A percentile compares a stretch with the other conserved stretches of the same genome.
phyloP scores from a whole-genome alignment of 2,797 vertebrate species.

The Ptychobarbus kaznakovi region DNA sequence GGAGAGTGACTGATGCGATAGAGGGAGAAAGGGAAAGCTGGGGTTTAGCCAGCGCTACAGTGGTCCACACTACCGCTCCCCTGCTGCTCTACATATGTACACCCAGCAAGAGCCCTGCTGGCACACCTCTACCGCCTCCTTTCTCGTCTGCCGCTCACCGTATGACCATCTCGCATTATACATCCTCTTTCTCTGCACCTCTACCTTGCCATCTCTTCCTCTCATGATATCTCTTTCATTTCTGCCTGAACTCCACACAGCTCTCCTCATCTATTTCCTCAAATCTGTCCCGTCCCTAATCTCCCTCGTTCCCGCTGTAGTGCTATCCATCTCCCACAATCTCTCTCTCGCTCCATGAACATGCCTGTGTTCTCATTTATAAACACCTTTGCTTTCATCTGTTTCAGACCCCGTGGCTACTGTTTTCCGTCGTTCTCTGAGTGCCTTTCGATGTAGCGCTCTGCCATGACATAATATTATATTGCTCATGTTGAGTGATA shows the following conservation, averaged over 20 bases:
- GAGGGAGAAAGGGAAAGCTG: conserved; percentile 73
- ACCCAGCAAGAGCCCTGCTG: conserved; percentile 78
- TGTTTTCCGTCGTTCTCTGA: conserved; percentile 54
- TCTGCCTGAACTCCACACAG: conserved; percentile 37
- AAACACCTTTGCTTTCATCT: conserved; percentile 47
- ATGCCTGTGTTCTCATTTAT: conserved; percentile 45
- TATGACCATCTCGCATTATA: conserved; percentile 19
- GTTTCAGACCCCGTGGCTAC: conserved; percentile 68
- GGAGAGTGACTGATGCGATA: conserved; percentile 81
- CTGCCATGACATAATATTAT: conserved; percentile 13
- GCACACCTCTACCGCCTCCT: conserved; percentile 54
- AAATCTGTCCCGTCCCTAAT: conserved; percentile 62
- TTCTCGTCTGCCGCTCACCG: conserved; percentile 25
- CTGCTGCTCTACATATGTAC: conserved; percentile 85
- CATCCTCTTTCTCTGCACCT: conserved; percentile 17
- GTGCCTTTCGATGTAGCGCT: conserved; percentile 11
- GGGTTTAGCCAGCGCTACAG: conserved; percentile 77
- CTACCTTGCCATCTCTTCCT: background rate
- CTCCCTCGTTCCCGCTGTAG: conserved; percentile 49
- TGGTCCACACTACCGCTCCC: conserved; percentile 77
- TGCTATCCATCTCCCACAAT: conserved; percentile 52
- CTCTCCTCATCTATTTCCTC: conserved; percentile 63
- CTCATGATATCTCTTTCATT: conserved; percentile 53
- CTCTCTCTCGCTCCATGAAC: conserved; percentile 51
- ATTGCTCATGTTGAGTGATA: conserved; percentile 30